These are phyloP conservation scores for Anthoptus insignis DNA, from an alignment of 2,888 invertebrate genomes.

Conservation along the genomic window DNA sequence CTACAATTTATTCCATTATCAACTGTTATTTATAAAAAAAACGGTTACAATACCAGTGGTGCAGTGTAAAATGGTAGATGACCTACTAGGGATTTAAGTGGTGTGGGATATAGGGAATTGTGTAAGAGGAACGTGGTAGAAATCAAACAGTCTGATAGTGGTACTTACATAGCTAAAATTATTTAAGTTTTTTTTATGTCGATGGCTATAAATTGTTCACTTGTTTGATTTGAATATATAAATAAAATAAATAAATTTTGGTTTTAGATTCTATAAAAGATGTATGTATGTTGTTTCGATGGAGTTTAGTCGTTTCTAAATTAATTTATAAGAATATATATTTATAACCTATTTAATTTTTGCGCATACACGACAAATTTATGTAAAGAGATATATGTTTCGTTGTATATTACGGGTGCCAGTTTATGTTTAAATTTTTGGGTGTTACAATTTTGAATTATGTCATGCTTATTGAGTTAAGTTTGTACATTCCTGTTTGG, in stretches of 20 bases:
- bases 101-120: not conserved
- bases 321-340: not conserved
- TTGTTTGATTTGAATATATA: no score
- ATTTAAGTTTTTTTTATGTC: not conserved
- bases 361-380: not conserved
- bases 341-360: not conserved
- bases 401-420: conserved; percentile 1
- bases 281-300: not conserved
- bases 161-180: conserved; percentile 28
- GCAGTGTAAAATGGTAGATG: no score
- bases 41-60: not conserved
- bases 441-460: conserved; percentile 10
- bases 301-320: not conserved
- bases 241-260: conserved; percentile 1
- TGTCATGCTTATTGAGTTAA: conserved; percentile 53
- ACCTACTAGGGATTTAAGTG: not conserved
- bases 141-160: conserved; percentile 24
- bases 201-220: not conserved
- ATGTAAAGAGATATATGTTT: conserved; percentile 10
- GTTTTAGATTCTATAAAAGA: not conserved
- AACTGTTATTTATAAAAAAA: no score
- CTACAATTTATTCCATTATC: no score
- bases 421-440: conserved; percentile 9
- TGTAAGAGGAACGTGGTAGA: conserved; percentile 6
- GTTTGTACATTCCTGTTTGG: conserved; percentile 76